Evolutionary conservation across 2,113 vertebrate species (phyloP).

Genomic region (Daubentonia madagascariensis): DNA sequence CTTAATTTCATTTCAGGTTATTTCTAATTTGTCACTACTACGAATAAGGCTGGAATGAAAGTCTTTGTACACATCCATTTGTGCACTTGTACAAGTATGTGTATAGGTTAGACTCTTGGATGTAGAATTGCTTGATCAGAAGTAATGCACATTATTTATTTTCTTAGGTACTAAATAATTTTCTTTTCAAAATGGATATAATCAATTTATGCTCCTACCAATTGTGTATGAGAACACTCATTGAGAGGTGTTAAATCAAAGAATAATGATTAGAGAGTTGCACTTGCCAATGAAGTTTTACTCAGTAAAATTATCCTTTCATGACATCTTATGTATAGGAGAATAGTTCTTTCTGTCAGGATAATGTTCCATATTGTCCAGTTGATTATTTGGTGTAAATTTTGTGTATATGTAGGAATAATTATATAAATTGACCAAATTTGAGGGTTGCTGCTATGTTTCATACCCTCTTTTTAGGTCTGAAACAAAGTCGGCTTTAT

Average conservation of each 20-base stretch:
- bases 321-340: neutral
- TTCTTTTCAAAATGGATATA: constrained; percentile 26
- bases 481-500: neutral
- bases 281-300: neutral
- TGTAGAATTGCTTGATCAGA: neutral
- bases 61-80: neutral
- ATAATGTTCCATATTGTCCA: neutral
- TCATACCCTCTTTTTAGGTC: neutral
- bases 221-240: neutral
- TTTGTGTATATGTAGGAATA: neutral
- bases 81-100: neutral
- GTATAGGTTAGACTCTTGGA: neutral
- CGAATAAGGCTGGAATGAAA: neutral
- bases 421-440: neutral
- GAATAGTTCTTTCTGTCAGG: neutral
- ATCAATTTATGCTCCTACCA: neutral
- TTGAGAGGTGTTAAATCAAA: neutral
- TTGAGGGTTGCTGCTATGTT: neutral
- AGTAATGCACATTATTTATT: constrained; percentile 1
- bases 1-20: neutral
- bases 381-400: constrained; percentile 25
- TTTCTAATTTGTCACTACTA: neutral
- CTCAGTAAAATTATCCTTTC: constrained; percentile 8
- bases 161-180: neutral
- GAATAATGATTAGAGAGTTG: neutral